Conservation (phyloP, 2,888 invertebrate genomes). For the Fragum fragum region DNA sequence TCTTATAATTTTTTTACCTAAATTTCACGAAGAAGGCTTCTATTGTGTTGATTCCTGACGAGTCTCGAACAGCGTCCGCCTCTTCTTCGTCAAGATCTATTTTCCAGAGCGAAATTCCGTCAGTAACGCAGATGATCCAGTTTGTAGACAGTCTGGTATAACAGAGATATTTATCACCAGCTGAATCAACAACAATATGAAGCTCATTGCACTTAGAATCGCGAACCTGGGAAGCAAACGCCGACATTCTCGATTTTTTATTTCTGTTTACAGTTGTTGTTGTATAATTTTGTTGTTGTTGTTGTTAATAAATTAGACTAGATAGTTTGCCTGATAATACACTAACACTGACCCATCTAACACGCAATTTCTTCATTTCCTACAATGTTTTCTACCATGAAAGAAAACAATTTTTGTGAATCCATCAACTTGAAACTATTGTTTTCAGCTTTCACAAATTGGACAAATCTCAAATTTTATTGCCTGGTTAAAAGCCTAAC, state of each 20-base stretch:
- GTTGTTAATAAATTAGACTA: no score
- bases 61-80: constrained; percentile 77
- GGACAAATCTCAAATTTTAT: no score
- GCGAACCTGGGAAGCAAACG: constrained; percentile 60
- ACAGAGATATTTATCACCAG: constrained; percentile 77
- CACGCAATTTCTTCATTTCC: no score
- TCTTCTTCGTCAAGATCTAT: constrained; percentile 78
- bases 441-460: no score
- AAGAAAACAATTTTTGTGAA: no score
- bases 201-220: constrained; percentile 74
- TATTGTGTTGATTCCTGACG: constrained; percentile 71
- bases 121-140: constrained; percentile 77
- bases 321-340: no score
- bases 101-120: constrained; percentile 82
- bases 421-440: no score
- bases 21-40: constrained; percentile 78
- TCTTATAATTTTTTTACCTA: constrained; percentile 64
- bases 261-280: constrained; percentile 4
- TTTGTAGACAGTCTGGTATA: constrained; percentile 72
- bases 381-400: no score
- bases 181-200: constrained; percentile 70
- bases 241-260: constrained; percentile 31
- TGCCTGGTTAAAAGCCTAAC: no score
- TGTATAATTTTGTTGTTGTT: background rate
- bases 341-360: no score